Evolutionary conservation across 2,797 vertebrate species (phyloP).

Genomic region (Tadarida brasiliensis): DNA sequence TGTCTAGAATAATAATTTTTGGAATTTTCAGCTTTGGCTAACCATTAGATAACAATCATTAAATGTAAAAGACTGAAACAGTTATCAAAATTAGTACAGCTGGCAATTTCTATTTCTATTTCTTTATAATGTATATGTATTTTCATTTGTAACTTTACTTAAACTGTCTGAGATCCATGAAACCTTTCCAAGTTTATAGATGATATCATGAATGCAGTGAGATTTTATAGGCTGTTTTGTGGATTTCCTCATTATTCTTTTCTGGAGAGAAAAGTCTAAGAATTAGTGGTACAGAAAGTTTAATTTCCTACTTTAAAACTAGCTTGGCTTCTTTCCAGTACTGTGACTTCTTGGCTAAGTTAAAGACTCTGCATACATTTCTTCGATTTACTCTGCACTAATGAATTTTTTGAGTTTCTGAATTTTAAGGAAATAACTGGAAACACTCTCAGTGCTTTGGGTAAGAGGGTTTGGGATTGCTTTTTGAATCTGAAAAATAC

Average conservation of each 20-base stretch:
- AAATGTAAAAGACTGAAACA: not conserved
- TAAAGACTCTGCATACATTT: not conserved
- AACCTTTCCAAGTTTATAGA: not conserved
- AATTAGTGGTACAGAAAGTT: not conserved
- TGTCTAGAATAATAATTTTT: slow-evolving; percentile 19
- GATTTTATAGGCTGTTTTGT: not conserved
- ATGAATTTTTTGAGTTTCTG: not conserved
- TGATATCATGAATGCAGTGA: not conserved
- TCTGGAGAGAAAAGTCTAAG: not conserved
- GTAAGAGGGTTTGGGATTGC: not conserved
- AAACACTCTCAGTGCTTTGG: too few relatives aligned
- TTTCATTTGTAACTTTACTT: slow-evolving; percentile 52
- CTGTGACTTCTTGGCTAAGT: not conserved
- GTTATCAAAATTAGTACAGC: slow-evolving; percentile 8
- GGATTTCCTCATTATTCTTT: not conserved
- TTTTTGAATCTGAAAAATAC: not conserved
- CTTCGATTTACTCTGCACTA: not conserved
- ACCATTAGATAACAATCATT: slow-evolving; percentile 22
- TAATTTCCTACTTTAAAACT: not conserved
- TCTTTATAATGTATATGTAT: slow-evolving; percentile 4
- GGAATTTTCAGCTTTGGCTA: not conserved
- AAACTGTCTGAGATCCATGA: not conserved
- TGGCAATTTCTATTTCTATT: slow-evolving; percentile 40
- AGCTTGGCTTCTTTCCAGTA: not conserved
- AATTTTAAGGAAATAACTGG: slow-evolving; percentile 38